Evolutionary conservation across 2,888 invertebrate species (phyloP), one percentile per base, ranked within the genome.

Genomic region (Beris chalybata): DNA sequence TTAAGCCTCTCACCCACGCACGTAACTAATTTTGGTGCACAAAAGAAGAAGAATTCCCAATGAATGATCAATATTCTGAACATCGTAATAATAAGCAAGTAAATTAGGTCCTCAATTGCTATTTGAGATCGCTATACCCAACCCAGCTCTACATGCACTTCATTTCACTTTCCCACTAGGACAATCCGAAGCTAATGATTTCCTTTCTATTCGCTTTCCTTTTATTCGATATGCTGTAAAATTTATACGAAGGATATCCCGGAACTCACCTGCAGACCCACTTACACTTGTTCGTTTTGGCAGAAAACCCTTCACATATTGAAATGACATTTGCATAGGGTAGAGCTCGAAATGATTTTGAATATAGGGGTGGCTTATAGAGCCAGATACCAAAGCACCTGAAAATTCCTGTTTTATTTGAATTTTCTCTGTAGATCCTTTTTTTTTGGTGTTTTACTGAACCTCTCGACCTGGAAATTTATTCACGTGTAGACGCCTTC

Each of bases 251-350:
- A 29, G 5, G 38, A n/a, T 55, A 12, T 32, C 38, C 52, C 54
- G 45, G 64, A 64, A 55, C 15, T 54, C 64, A 64, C 64, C 54
- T 64, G 54, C 54, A 64, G 50, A 54, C 47, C 64, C 64, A 64
- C 55, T 64, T 64, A 53, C 38, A 38, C 38, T 38, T 9, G 5
- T 38, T 48, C 45, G 11, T 22, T 7, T 5, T 7, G 38, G 38
- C 9, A 9, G 38, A 38, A 38, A 38, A 38, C 38, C 38, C 38
- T 38, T 38, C 38, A 38, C 38, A 12, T 32, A 64, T 50, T 32
- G 54, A 54, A 64, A 55, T 54, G 64, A 64, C 64, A 64, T 64
- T 64, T 64, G 64, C 64, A 64, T 64, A 45, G 30, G 38, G 38
- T 38, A 9, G 9, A 45, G 52, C 38, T 43, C 38, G 52, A 30